Conservation (phyloP, 1,140 invertebrate genomes). For the Cydia amplana region DNA sequence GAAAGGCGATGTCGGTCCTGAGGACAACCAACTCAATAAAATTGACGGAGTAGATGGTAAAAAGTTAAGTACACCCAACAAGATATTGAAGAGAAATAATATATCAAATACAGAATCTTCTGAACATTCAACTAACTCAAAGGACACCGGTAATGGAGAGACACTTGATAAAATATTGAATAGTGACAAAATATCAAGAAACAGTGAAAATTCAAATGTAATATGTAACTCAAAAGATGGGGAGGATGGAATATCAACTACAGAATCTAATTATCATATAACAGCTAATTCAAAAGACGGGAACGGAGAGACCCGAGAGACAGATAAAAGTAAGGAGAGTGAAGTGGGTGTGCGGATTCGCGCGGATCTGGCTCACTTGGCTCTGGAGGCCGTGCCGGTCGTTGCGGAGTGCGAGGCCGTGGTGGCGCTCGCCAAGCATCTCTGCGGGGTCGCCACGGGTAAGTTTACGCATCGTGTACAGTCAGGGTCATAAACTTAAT, state of each 20-base stretch:
- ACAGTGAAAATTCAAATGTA: neutral
- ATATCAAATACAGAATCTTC: neutral
- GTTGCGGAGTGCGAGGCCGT: slow-evolving; percentile 60
- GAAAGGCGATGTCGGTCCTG: too few relatives aligned
- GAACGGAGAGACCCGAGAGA: neutral
- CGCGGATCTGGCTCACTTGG: slow-evolving; percentile 87
- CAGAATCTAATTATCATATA: too few relatives aligned
- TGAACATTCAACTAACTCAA: neutral
- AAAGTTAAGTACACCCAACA: too few relatives aligned
- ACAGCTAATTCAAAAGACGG: neutral
- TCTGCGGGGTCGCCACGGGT: slow-evolving; percentile 92
- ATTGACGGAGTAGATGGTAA: too few relatives aligned
- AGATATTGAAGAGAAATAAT: neutral
- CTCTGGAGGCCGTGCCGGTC: slow-evolving; percentile 81
- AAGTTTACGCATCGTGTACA: slow-evolving; percentile 34
- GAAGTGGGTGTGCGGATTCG: slow-evolving; percentile 82
- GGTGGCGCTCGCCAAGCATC: slow-evolving; percentile 91
- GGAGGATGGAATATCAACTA: neutral
- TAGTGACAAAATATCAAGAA: neutral
- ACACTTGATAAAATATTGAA: neutral
- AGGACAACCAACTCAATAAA: too few relatives aligned
- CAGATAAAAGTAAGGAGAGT: slow-evolving; percentile 43
- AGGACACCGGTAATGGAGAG: neutral
- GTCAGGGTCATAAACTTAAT: too few relatives aligned
- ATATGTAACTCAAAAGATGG: neutral